Conservation (phyloP, 1,140 invertebrate genomes). For the Platorchestia sp. region DNA sequence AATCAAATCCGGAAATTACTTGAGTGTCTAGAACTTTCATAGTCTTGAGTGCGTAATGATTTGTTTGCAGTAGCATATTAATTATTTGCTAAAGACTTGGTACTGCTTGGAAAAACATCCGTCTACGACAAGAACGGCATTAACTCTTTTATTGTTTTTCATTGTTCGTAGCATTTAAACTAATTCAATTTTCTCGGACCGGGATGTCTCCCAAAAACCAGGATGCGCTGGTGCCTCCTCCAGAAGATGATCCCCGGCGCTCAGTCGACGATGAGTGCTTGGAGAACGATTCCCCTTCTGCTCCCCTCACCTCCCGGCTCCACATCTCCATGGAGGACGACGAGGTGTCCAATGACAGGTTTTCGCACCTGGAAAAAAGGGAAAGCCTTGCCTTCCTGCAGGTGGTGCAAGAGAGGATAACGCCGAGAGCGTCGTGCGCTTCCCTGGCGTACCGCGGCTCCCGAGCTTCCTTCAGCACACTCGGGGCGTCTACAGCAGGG, state of each 20-base stretch:
- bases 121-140: background rate
- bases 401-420: constrained; percentile 54
- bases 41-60: background rate
- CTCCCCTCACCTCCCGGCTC: constrained; percentile 15
- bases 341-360: constrained; percentile 26
- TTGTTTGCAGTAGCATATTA: background rate
- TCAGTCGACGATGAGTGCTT: background rate
- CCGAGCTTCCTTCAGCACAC: constrained; percentile 58
- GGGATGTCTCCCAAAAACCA: constrained; percentile 21
- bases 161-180: background rate
- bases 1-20: background rate
- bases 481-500: background rate
- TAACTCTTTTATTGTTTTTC: background rate
- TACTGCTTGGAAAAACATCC: background rate
- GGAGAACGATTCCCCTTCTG: background rate
- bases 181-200: background rate
- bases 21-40: background rate
- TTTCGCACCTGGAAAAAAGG: constrained; percentile 43
- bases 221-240: background rate
- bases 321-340: background rate
- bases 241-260: background rate
- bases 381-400: constrained; percentile 62
- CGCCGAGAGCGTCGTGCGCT: constrained; percentile 53
- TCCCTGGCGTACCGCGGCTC: constrained; percentile 59
- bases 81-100: background rate